Conservation (phyloP, 2,797 vertebrate genomes). For the Galagoides demidoff region DNA sequence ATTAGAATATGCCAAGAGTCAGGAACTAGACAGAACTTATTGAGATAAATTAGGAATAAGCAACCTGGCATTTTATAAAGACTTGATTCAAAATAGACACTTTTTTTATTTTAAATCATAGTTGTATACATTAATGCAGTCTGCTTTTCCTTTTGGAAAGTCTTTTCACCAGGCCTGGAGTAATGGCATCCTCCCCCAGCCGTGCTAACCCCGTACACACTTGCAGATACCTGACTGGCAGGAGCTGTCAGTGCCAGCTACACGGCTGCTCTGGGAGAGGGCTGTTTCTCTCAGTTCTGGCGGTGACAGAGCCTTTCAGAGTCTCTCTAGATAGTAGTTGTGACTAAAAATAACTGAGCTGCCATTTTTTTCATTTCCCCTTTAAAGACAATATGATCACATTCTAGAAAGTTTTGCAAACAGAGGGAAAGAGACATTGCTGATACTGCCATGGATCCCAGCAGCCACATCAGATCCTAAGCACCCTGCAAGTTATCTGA, state of each 20-base stretch:
- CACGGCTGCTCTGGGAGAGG: too few species aligned
- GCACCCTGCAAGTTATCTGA: neutral
- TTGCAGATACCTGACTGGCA: neutral
- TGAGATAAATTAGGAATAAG: neutral
- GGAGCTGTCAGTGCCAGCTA: neutral
- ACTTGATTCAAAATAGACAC: neutral
- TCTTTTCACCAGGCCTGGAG: neutral
- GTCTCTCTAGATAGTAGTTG: neutral
- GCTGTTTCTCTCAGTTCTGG: neutral
- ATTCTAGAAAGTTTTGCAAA: neutral
- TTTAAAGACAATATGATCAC: neutral
- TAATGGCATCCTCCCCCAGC: neutral
- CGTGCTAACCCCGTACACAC: rapidly evolving
- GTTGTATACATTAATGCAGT: too few species aligned
- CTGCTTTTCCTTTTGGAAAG: neutral
- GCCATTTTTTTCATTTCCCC: conserved; percentile 47
- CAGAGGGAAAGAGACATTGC: neutral
- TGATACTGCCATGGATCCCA: neutral
- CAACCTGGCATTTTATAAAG: neutral
- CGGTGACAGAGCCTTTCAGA: neutral
- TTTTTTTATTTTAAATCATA: neutral
- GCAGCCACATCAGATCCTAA: neutral
- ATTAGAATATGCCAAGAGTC: neutral
- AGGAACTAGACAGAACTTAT: neutral
- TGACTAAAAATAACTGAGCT: conserved; percentile 45